These are phyloP conservation scores for Heloderma charlesbogerti DNA, from an alignment of 2,113 vertebrate genomes.

Conservation along the genomic window DNA sequence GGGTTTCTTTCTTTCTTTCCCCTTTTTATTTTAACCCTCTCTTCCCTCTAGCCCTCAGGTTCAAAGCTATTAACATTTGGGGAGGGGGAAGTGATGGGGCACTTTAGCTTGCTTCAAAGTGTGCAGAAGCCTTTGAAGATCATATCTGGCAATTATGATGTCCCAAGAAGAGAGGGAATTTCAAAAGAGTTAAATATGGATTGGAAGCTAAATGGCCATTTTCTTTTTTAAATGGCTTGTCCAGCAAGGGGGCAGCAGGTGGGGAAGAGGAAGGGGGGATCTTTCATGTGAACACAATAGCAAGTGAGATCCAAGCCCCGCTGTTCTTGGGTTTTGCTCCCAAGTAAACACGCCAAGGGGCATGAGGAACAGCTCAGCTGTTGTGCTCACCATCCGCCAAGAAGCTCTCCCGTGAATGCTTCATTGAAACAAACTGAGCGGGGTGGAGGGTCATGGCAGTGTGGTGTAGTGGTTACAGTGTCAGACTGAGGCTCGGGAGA, in stretches of 20 bases:
- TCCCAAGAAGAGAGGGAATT: conserved; percentile 10
- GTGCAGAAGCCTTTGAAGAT: conserved; percentile 73
- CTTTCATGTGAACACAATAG: neutral
- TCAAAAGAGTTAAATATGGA: conserved; percentile 64
- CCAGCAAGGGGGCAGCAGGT: conserved; percentile 16
- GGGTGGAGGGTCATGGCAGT: too few relatives aligned
- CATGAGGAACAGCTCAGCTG: neutral
- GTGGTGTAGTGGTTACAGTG: neutral
- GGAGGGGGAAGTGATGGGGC: neutral
- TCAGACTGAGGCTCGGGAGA: neutral
- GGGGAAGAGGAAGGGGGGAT: neutral
- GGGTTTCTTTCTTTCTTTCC: conserved; percentile 37
- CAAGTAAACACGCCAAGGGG: neutral
- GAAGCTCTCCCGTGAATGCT: neutral
- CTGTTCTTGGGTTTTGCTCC: neutral
- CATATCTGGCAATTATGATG: conserved; percentile 68
- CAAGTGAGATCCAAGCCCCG: neutral
- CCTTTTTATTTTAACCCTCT: conserved; percentile 5
- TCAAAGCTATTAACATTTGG: conserved; percentile 71
- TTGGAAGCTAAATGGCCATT: conserved; percentile 60
- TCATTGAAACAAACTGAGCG: too few relatives aligned
- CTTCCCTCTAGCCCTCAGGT: conserved; percentile 66
- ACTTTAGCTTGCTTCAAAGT: conserved; percentile 68
- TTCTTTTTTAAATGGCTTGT: conserved; percentile 50
- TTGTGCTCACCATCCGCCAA: neutral